Evolutionary conservation across 2,888 invertebrate species (phyloP).

Genomic region (Caenorhabditis zanzibari): DNA sequence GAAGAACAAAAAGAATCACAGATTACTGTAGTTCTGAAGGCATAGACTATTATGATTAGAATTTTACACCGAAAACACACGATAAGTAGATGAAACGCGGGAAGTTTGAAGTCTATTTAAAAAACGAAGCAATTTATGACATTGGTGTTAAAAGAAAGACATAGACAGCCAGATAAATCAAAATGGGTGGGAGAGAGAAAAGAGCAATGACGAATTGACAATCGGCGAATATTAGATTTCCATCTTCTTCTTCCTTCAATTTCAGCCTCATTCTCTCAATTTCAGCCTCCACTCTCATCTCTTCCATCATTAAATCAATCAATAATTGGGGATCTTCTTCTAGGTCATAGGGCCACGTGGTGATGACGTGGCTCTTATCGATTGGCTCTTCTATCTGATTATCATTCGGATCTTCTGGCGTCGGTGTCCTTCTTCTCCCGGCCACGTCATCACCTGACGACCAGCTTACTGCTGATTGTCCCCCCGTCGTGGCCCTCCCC

Average conservation of each 20-base stretch:
- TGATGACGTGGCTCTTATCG: constrained; percentile 33
- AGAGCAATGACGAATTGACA: constrained; percentile 57
- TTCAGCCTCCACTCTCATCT: constrained; percentile 46
- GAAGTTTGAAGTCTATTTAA: constrained; percentile 1
- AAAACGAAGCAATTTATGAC: neutral
- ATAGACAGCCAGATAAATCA: constrained; percentile 49
- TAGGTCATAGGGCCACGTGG: constrained; percentile 49
- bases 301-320: constrained; percentile 39
- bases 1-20: constrained; percentile 15
- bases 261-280: constrained; percentile 24
- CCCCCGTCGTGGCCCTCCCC: constrained; percentile 68
- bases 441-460: constrained; percentile 52
- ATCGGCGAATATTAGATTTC: constrained; percentile 39
- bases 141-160: constrained; percentile 24
- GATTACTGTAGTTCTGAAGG: constrained; percentile 16
- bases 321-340: constrained; percentile 20
- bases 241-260: constrained; percentile 15
- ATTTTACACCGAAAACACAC: constrained; percentile 34
- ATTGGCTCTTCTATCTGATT: neutral
- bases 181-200: constrained; percentile 58
- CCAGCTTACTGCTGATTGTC: constrained; percentile 58
- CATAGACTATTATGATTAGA: constrained; percentile 20
- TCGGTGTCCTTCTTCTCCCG: constrained; percentile 29
- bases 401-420: constrained; percentile 41
- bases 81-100: constrained; percentile 30